phyloP scores from a whole-genome alignment of 2,113 vertebrate genomes.

The Odontophorus gujanensis region DNA sequence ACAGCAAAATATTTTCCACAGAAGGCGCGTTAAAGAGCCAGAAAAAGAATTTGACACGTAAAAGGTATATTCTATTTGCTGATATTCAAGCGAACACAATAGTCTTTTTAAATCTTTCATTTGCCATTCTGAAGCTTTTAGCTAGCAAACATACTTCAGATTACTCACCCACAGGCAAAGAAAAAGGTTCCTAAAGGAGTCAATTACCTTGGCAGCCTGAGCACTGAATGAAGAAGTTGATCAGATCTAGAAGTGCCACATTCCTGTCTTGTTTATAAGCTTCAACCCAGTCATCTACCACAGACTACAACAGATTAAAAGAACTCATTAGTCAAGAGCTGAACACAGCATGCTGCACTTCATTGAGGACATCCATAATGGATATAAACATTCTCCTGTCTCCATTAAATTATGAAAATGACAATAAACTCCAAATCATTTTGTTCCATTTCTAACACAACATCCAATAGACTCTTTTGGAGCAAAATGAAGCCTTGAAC shows the following conservation, averaged over 20 bases:
- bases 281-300: constrained; percentile 91
- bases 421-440: not conserved
- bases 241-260: constrained; percentile 89
- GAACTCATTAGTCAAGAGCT: not conserved
- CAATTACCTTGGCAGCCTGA: constrained; percentile 89
- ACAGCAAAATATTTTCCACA: not conserved
- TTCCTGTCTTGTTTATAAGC: constrained; percentile 86
- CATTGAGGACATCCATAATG: not conserved
- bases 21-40: not conserved
- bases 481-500: not conserved
- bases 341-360: not conserved
- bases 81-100: not conserved
- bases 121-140: not conserved
- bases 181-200: not conserved
- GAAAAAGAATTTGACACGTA: not conserved
- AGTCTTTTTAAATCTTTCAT: not conserved
- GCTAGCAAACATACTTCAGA: not conserved
- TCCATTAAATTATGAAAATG: not conserved
- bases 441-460: not conserved
- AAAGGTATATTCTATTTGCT: not conserved
- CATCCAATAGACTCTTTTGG: not conserved
- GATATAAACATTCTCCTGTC: not conserved
- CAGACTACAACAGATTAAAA: constrained; percentile 77
- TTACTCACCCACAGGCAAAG: not conserved
- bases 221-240: constrained; percentile 94